Conservation (phyloP, 2,888 invertebrate genomes). For the Lissocephala sabroskyi region DNA sequence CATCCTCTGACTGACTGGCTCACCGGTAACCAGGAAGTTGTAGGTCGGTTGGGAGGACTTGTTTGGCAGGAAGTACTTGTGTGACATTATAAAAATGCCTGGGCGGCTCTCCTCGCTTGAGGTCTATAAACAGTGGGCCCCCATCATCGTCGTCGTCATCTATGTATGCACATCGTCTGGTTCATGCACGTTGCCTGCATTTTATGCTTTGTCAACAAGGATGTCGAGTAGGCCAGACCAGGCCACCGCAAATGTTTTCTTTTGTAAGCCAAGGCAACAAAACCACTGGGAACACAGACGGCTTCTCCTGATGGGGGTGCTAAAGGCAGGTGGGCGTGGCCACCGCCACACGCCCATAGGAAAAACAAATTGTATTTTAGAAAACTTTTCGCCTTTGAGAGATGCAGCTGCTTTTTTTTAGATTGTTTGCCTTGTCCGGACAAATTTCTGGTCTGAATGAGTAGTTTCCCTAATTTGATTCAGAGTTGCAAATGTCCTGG, state of each 20-base stretch:
- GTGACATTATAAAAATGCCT: slow-evolving; percentile 53
- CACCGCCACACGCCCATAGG: no score
- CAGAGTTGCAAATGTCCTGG: neutral
- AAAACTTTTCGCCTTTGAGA: neutral
- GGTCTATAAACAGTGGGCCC: slow-evolving; percentile 10
- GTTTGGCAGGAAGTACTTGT: slow-evolving; percentile 59
- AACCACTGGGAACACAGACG: slow-evolving; percentile 15
- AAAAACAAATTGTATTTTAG: no score
- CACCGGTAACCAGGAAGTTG: slow-evolving; percentile 37
- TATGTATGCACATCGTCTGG: no score
- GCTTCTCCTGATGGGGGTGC: slow-evolving; percentile 17
- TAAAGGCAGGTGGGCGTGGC: slow-evolving; percentile 5
- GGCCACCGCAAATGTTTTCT: slow-evolving; percentile 47
- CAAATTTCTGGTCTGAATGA: no score
- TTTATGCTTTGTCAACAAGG: slow-evolving; percentile 48
- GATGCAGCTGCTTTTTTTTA: no score
- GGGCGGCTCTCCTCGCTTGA: neutral
- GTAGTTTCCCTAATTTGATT: slow-evolving; percentile 22
- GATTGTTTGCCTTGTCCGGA: no score
- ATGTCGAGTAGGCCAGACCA: slow-evolving; percentile 24
- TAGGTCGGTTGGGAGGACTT: no score
- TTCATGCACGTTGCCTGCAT: slow-evolving; percentile 24
- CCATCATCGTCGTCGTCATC: no score
- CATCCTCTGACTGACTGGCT: neutral
- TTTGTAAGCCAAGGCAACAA: slow-evolving; percentile 28